phyloP scores from a whole-genome alignment of 2,113 vertebrate genomes.

The Campylorhamphus procurvoides region DNA sequence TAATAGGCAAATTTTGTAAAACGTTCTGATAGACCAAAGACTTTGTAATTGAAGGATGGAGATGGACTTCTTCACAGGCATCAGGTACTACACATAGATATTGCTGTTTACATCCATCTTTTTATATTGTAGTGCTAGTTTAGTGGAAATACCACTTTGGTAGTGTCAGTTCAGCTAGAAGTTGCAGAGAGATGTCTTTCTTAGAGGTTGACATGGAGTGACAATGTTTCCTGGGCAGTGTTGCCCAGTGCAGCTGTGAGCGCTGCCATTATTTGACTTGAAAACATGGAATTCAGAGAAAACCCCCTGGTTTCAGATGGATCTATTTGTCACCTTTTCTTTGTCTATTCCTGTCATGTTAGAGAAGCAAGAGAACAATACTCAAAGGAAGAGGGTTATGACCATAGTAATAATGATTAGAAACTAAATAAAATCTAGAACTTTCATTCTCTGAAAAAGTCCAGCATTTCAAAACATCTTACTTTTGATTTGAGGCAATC shows the following conservation, averaged over 20 bases:
- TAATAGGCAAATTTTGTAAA: not conserved
- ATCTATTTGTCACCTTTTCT: not conserved
- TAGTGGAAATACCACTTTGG: not conserved
- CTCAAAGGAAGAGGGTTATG: not conserved
- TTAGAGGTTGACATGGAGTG: not conserved
- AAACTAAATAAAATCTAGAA: not conserved
- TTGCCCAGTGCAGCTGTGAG: not conserved
- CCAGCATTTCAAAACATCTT: not conserved
- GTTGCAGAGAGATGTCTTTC: not conserved
- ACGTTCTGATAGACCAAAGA: not conserved
- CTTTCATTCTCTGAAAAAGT: not conserved
- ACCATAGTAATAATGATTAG: not conserved
- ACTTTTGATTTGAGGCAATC: not conserved
- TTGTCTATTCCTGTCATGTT: not conserved
- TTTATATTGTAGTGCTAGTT: not conserved
- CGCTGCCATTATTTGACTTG: not conserved
- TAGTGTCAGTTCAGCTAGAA: not conserved
- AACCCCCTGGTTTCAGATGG: accelerated
- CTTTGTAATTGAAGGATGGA: not conserved
- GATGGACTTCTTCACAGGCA: not conserved
- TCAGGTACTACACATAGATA: not conserved
- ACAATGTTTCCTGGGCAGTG: not conserved
- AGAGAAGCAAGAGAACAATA: not conserved
- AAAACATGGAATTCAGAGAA: not conserved
- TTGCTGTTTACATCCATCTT: not conserved